Percentiles rank a stretch among this genome's conserved stretches.
phyloP scores from a whole-genome alignment of 2,888 invertebrate genomes.

The Elaeidobius kamerunicus region DNA sequence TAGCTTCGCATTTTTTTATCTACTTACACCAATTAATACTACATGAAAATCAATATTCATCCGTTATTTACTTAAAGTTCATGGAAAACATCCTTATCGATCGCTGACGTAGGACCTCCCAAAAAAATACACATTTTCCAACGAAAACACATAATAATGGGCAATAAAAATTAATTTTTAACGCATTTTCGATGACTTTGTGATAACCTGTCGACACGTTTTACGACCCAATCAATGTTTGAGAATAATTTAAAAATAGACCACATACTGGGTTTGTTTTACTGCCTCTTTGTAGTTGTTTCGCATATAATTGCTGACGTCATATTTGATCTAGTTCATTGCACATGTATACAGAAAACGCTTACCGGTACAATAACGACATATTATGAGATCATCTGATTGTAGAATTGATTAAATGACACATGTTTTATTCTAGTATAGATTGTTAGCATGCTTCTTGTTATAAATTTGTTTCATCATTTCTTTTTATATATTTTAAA shows the following conservation, averaged over 20 bases:
- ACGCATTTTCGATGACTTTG: slow-evolving; percentile 5
- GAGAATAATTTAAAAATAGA: slow-evolving; percentile 17
- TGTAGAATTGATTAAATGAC: too few relatives aligned
- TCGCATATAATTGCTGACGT: not conserved
- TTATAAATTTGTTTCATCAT: too few relatives aligned
- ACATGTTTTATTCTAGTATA: too few relatives aligned
- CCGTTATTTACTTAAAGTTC: too few relatives aligned
- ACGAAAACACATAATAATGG: not conserved
- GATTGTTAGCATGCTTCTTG: too few relatives aligned
- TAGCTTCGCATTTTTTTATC: too few relatives aligned
- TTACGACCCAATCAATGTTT: slow-evolving; percentile 12
- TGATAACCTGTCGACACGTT: slow-evolving; percentile 13
- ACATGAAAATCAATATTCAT: too few relatives aligned
- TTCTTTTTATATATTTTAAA: too few relatives aligned
- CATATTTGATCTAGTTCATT: not conserved
- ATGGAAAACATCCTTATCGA: not conserved
- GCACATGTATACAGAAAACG: not conserved
- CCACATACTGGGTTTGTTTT: slow-evolving; percentile 9
- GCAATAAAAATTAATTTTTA: slow-evolving; percentile 8
- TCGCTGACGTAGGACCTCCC: not conserved
- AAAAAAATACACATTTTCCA: not conserved
- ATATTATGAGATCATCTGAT: not conserved
- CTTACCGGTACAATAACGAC: not conserved
- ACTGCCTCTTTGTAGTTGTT: slow-evolving; percentile 1
- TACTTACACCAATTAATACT: too few relatives aligned